Percentiles rank a stretch among this genome's conserved stretches.
Evolutionary conservation across 2,113 vertebrate species (phyloP).

Genomic region (Sphyrna mokarran): DNA sequence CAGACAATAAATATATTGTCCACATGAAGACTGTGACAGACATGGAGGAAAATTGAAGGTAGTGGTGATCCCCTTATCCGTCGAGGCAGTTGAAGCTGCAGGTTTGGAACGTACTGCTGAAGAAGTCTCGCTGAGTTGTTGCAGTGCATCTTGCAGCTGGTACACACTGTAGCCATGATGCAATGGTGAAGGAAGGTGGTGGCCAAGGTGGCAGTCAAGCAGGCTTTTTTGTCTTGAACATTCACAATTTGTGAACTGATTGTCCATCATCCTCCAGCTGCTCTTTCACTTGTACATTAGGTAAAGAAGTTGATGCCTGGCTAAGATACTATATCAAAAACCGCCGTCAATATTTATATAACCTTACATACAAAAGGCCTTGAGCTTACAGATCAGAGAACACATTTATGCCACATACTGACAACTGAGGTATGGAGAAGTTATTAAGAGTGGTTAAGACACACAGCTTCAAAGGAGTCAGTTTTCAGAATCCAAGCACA

Average conservation of each 20-base stretch:
- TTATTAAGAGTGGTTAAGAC: neutral
- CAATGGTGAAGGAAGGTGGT: too few species aligned
- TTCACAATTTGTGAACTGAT: neutral
- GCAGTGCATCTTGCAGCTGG: too few species aligned
- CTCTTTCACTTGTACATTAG: neutral
- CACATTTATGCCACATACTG: neutral
- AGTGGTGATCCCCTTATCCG: too few species aligned
- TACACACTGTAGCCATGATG: too few species aligned
- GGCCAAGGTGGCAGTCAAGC: too few species aligned
- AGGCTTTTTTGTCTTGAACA: too few species aligned
- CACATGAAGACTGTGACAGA: too few species aligned
- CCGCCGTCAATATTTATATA: neutral
- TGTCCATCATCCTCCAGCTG: neutral
- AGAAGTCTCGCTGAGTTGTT: too few species aligned
- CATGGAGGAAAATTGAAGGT: too few species aligned
- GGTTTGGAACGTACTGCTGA: too few species aligned
- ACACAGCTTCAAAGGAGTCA: neutral
- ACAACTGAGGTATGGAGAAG: neutral
- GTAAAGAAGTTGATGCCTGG: neutral
- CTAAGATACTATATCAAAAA: neutral
- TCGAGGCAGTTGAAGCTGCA: too few species aligned
- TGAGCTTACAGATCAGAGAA: neutral
- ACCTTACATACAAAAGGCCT: neutral
- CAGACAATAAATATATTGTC: too few species aligned
- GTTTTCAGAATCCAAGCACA: neutral